Percentiles rank a stretch among this genome's conserved stretches.
Conservation (phyloP, 1,140 invertebrate species). For the Schmidtea mediterranea region DNA sequence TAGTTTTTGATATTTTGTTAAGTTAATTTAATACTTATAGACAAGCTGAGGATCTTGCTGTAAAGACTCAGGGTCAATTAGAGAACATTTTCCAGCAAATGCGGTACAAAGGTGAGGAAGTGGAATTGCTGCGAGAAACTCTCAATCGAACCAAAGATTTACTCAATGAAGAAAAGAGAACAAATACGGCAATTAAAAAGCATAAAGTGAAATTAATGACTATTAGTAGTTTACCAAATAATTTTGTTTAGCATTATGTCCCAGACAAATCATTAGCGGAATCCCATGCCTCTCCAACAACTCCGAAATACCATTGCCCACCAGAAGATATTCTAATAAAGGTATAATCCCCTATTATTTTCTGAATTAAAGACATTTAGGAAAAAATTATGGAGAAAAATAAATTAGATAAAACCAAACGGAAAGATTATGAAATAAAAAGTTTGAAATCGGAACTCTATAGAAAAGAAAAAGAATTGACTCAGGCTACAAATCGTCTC, state of each 20-base stretch:
- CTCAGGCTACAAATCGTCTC: conserved; percentile 6
- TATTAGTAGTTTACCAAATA: background rate
- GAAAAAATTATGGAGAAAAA: conserved; percentile 12
- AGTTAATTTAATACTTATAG: conserved; percentile 11
- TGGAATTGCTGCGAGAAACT: conserved; percentile 21
- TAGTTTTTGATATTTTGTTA: background rate
- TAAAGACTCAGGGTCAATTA: conserved; percentile 8
- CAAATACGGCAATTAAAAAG: conserved; percentile 24
- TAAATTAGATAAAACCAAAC: conserved; percentile 15
- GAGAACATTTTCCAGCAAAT: conserved; percentile 11
- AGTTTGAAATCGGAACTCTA: conserved; percentile 20
- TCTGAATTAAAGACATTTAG: conserved; percentile 7
- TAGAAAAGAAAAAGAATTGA: conserved; percentile 14
- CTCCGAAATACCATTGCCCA: conserved; percentile 9
- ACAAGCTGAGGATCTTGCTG: conserved; percentile 19
- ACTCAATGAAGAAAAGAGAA: conserved; percentile 22
- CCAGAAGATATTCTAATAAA: conserved; percentile 7
- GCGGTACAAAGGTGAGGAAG: conserved; percentile 17
- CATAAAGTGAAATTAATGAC: conserved; percentile 15
- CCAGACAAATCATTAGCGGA: conserved; percentile 16
- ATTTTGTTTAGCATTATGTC: background rate
- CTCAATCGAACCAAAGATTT: conserved; percentile 16
- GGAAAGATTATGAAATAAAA: conserved; percentile 24
- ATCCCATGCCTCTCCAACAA: conserved; percentile 14
- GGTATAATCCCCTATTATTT: conserved; percentile 4